phyloP scores from a whole-genome alignment of 2,888 invertebrate genomes.

The Pristionchus arcanus region DNA sequence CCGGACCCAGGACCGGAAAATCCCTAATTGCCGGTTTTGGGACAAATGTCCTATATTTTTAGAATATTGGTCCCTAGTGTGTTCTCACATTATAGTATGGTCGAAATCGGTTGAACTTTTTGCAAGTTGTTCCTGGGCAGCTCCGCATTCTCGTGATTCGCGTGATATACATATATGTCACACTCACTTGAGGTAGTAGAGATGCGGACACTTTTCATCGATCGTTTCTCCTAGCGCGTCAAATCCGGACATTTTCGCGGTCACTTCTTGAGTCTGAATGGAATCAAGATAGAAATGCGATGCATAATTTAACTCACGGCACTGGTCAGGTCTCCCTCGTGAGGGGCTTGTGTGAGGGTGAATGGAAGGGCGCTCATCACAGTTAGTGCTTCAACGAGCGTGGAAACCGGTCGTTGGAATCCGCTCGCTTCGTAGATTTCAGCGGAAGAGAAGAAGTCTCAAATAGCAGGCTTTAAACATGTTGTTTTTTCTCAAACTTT shows the following conservation, averaged over 20 bases:
- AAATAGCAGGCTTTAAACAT: background rate
- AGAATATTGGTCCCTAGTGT: no score
- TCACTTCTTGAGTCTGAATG: background rate
- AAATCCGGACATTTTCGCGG: background rate
- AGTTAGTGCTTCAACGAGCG: background rate
- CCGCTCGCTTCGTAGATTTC: background rate
- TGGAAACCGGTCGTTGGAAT: background rate
- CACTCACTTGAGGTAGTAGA: background rate
- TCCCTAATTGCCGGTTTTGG: no score
- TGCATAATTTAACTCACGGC: background rate
- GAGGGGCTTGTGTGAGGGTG: background rate
- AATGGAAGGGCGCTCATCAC: constrained; percentile 16
- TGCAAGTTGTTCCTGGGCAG: no score
- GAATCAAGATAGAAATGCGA: background rate
- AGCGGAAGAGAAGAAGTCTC: background rate
- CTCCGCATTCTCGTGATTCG: no score
- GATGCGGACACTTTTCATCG: background rate
- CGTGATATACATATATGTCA: no score
- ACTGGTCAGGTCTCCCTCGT: background rate
- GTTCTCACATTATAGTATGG: no score
- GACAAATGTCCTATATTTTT: no score
- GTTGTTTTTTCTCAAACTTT: no score
- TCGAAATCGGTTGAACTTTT: no score
- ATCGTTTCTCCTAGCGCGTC: background rate
- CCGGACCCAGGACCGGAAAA: no score